A percentile compares a stretch with the other conserved stretches of the same genome.
Evolutionary conservation across 2,113 vertebrate genomes (phyloP).

Genomic region (Lota lota): DNA sequence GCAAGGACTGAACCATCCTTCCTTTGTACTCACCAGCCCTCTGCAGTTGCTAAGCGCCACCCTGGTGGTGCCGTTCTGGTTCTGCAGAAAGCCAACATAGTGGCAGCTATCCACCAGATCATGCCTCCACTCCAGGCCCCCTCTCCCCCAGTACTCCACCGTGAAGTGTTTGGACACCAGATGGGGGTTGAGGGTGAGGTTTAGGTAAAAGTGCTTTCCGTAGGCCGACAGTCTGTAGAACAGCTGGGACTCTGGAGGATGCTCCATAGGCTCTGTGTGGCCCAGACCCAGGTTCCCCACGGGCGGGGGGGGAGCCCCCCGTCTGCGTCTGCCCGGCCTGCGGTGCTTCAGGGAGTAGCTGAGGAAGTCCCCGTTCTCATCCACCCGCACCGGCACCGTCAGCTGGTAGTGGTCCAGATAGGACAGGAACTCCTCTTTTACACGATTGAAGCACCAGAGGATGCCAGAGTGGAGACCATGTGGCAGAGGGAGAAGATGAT

Average conservation of each 20-base stretch:
- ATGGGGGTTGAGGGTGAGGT: slow-evolving; percentile 93
- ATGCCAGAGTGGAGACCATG: not conserved
- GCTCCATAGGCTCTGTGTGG: slow-evolving; percentile 19
- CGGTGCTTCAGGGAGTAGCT: slow-evolving; percentile 97
- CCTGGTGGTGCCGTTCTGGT: slow-evolving; percentile 83
- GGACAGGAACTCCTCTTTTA: slow-evolving; percentile 98
- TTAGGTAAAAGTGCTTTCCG: slow-evolving; percentile 98
- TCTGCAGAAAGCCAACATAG: slow-evolving; percentile 90
- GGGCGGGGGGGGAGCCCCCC: slow-evolving; percentile 62
- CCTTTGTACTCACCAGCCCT: slow-evolving; percentile 88
- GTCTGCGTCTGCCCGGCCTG: slow-evolving; percentile 85
- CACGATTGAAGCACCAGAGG: slow-evolving; percentile 46
- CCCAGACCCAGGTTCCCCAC: slow-evolving; percentile 41
- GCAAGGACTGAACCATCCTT: no score
- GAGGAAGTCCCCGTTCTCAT: slow-evolving; percentile 93
- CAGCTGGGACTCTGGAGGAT: slow-evolving; percentile 82
- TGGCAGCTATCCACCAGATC: slow-evolving; percentile 89
- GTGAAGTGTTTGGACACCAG: slow-evolving; percentile 95
- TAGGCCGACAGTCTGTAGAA: slow-evolving; percentile 98
- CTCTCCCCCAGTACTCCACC: slow-evolving; percentile 96
- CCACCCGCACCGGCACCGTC: slow-evolving; percentile 90
- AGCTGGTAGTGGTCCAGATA: slow-evolving; percentile 98
- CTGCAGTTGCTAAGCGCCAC: slow-evolving; percentile 96
- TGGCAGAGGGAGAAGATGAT: not conserved
- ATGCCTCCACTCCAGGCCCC: slow-evolving; percentile 88